Conservation (phyloP, 2,113 vertebrate genomes). For the Labeo rohita region DNA sequence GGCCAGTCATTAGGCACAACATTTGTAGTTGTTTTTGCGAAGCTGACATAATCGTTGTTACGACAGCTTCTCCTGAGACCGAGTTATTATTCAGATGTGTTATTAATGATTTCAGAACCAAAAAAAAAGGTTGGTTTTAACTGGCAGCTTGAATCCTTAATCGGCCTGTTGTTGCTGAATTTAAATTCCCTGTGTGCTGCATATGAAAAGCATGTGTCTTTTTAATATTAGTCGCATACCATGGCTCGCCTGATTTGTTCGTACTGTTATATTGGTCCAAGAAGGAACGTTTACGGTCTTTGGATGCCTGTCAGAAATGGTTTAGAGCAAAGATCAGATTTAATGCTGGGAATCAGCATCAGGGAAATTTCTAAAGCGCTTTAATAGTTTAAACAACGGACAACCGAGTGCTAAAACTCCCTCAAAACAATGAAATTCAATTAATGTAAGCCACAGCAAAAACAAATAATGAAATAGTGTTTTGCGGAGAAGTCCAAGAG, state of each 20-base stretch:
- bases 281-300: constrained; percentile 44
- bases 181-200: background rate
- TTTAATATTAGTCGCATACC: constrained; percentile 24
- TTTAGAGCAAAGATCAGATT: constrained; percentile 15
- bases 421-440: background rate
- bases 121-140: background rate
- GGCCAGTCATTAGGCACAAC: constrained; percentile 3
- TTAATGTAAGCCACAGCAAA: background rate
- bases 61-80: background rate
- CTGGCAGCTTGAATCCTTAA: background rate
- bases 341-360: constrained; percentile 43
- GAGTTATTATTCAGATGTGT: background rate
- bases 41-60: constrained; percentile 1
- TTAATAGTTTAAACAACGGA: constrained; percentile 10
- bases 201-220: constrained; percentile 23
- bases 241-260: constrained; percentile 24
- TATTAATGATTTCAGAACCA: constrained; percentile 1
- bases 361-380: constrained; percentile 23
- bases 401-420: background rate
- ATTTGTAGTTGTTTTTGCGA: background rate
- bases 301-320: constrained; percentile 32
- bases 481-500: background rate
- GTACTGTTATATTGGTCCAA: constrained; percentile 14
- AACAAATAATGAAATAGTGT: constrained; percentile 3
- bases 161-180: constrained; percentile 2